Evolutionary conservation across 2,797 vertebrate genomes (phyloP).

Genomic region (Chrosomus eos): DNA sequence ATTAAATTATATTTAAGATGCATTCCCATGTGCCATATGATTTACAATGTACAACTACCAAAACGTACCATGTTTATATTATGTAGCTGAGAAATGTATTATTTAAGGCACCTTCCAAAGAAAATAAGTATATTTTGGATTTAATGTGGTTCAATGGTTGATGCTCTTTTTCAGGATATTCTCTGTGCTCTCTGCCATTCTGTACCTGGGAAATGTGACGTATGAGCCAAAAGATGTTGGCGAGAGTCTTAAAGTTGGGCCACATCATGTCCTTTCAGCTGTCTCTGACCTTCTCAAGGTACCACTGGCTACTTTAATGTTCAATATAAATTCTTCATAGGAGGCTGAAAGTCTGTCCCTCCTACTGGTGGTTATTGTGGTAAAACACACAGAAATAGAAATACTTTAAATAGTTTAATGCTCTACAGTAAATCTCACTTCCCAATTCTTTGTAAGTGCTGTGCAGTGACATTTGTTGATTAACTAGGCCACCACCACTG

Average conservation of each 20-base stretch:
- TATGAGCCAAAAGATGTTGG: conserved; percentile 81
- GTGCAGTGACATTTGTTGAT: background rate
- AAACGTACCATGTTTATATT: background rate
- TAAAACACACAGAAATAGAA: background rate
- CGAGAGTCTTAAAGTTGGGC: conserved; percentile 85
- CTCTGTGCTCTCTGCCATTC: conserved; percentile 90
- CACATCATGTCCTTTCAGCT: conserved; percentile 83
- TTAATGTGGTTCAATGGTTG: background rate
- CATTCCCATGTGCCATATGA: background rate
- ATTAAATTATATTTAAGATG: background rate
- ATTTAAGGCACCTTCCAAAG: background rate
- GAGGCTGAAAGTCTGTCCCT: background rate
- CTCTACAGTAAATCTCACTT: background rate
- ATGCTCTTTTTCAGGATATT: conserved; percentile 82
- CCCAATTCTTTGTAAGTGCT: background rate
- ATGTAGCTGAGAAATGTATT: background rate
- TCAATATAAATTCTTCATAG: background rate
- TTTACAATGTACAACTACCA: background rate
- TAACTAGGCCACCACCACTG: background rate
- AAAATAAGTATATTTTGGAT: background rate
- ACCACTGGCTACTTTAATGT: background rate
- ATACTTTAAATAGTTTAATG: background rate
- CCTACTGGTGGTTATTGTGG: background rate
- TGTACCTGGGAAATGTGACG: conserved; percentile 91
- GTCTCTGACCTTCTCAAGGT: conserved; percentile 92